A percentile compares a stretch with the other conserved stretches of the same genome.
Evolutionary conservation across 2,888 invertebrate species (phyloP).

Genomic region (Limnephilus lunatus): DNA sequence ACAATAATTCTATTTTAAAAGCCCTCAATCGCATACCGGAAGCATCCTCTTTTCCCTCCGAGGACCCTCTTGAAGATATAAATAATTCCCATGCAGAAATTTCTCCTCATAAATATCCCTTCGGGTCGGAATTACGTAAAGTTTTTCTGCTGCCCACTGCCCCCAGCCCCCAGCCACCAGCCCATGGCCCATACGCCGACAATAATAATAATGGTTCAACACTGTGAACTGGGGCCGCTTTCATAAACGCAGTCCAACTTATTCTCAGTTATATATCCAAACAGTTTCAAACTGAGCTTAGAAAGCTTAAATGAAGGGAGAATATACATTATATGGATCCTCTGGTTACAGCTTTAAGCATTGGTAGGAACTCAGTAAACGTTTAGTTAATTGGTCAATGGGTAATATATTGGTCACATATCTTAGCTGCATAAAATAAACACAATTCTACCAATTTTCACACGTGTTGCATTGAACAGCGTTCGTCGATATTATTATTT

Average conservation of each 20-base stretch:
- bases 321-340: no score
- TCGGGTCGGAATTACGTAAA: constrained; percentile 14
- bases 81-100: constrained; percentile 40
- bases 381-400: no score
- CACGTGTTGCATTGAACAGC: no score
- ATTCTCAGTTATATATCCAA: not conserved
- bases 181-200: not conserved
- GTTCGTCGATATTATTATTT: no score
- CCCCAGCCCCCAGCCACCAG: not conserved
- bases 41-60: constrained; percentile 11
- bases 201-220: not conserved
- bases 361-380: no score
- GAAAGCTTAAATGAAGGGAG: no score
- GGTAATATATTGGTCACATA: no score
- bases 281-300: no score
- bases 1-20: not conserved
- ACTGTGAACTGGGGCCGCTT: not conserved
- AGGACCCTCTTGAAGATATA: constrained; percentile 24
- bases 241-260: not conserved
- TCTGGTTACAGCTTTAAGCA: no score
- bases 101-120: constrained; percentile 43
- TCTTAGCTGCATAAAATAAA: no score
- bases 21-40: not conserved
- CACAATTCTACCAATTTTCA: no score
- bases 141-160: constrained; percentile 35